Evolutionary conservation across 2,797 vertebrate genomes (phyloP).

Genomic region (Hirundo rustica): DNA sequence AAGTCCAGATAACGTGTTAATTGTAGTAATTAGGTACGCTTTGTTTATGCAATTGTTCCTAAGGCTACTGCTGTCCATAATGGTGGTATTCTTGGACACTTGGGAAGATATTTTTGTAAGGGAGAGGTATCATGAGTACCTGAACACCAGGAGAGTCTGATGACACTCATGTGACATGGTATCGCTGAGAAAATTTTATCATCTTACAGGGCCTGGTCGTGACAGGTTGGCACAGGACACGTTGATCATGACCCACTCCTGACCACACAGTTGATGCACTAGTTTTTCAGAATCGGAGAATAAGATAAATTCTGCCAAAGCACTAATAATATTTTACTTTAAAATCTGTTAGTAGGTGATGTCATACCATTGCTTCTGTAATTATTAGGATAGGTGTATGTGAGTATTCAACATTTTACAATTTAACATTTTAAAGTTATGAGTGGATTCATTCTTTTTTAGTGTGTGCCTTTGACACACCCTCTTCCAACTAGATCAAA

Average conservation of each 20-base stretch:
- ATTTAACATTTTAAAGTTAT: not conserved
- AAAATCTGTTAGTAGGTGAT: not conserved
- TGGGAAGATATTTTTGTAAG: not conserved
- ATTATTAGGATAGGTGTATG: not conserved
- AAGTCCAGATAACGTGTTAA: not conserved
- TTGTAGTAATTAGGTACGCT: not conserved
- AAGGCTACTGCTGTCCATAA: not conserved
- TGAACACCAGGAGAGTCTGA: not conserved
- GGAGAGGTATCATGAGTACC: not conserved
- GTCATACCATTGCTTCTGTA: not conserved
- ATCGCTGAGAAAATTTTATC: not conserved
- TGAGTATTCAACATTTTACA: not conserved
- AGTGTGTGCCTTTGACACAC: not conserved
- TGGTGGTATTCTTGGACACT: not conserved
- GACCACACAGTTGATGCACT: not conserved
- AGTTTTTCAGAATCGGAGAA: not conserved
- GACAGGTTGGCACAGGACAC: rapidly evolving
- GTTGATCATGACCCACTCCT: not conserved
- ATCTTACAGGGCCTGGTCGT: not conserved
- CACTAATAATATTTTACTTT: not conserved
- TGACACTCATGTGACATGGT: rapidly evolving
- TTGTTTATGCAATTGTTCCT: not conserved
- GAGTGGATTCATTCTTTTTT: not conserved
- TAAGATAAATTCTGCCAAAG: not conserved
- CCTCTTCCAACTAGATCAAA: not conserved